Evolutionary conservation across 2,888 invertebrate species (phyloP).

Genomic region (Synergus gifuensis): DNA sequence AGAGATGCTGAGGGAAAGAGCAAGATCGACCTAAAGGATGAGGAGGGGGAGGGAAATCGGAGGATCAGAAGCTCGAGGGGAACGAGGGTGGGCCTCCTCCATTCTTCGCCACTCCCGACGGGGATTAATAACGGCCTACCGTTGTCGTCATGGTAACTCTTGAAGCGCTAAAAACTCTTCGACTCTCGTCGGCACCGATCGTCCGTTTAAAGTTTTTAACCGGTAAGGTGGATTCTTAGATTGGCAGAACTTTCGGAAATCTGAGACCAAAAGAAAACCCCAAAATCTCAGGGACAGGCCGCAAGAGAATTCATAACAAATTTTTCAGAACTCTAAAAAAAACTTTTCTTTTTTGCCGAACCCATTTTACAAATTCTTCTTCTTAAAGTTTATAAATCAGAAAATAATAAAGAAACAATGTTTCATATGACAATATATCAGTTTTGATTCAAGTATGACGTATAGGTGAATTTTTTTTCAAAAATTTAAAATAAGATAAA

Average conservation of each 20-base stretch:
- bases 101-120: conserved; percentile 67
- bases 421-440: too few relatives aligned
- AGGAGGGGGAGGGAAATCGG: conserved; percentile 51
- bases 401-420: too few relatives aligned
- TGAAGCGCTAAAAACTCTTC: conserved; percentile 68
- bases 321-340: not conserved
- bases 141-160: conserved; percentile 73
- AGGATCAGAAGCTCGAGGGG: conserved; percentile 53
- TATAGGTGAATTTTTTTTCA: too few relatives aligned
- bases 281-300: too few relatives aligned
- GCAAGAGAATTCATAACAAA: not conserved
- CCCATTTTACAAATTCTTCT: not conserved
- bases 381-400: too few relatives aligned
- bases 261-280: not conserved
- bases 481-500: too few relatives aligned
- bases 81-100: conserved; percentile 57
- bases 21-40: conserved; percentile 44
- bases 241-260: conserved; percentile 8
- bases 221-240: conserved; percentile 57
- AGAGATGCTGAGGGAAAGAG: conserved; percentile 44
- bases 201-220: conserved; percentile 62
- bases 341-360: not conserved
- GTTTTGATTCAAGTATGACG: too few relatives aligned
- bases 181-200: conserved; percentile 58
- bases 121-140: conserved; percentile 74